Conservation (phyloP, 1,140 invertebrate species). For the Asbolus verrucosus region DNA sequence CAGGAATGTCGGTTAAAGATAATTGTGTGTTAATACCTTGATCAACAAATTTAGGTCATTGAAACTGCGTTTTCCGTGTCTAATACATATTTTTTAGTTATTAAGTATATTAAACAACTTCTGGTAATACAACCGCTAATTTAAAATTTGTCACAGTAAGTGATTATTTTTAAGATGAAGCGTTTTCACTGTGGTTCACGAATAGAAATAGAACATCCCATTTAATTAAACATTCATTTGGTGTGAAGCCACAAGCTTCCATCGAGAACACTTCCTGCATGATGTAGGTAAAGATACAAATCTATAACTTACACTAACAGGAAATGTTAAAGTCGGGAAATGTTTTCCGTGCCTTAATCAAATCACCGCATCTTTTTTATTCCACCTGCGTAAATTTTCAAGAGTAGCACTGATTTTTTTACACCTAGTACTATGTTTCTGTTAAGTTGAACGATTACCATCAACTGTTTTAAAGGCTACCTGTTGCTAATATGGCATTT, state of each 20-base stretch:
- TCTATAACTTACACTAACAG: too few species aligned
- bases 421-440: too few species aligned
- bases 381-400: too few species aligned
- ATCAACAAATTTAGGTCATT: slow-evolving; percentile 13
- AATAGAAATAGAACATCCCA: slow-evolving; percentile 6
- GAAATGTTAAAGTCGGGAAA: too few species aligned
- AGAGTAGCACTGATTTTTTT: too few species aligned
- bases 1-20: slow-evolving; percentile 15
- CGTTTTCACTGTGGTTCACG: background rate
- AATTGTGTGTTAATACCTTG: background rate
- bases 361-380: too few species aligned
- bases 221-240: slow-evolving; percentile 27
- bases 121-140: slow-evolving; percentile 6
- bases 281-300: background rate
- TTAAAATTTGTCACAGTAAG: slow-evolving; percentile 14
- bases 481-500: too few species aligned
- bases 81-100: too few species aligned
- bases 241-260: slow-evolving; percentile 6
- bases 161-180: slow-evolving; percentile 12
- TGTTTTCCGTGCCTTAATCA: too few species aligned
- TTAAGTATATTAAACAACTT: too few species aligned
- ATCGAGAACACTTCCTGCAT: slow-evolving; percentile 6
- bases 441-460: too few species aligned
- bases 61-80: slow-evolving; percentile 11
- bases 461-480: too few species aligned